A percentile compares a stretch with the other conserved stretches of the same genome.
phyloP scores from a whole-genome alignment of 2,797 vertebrate genomes.

The Pangasius djambal region DNA sequence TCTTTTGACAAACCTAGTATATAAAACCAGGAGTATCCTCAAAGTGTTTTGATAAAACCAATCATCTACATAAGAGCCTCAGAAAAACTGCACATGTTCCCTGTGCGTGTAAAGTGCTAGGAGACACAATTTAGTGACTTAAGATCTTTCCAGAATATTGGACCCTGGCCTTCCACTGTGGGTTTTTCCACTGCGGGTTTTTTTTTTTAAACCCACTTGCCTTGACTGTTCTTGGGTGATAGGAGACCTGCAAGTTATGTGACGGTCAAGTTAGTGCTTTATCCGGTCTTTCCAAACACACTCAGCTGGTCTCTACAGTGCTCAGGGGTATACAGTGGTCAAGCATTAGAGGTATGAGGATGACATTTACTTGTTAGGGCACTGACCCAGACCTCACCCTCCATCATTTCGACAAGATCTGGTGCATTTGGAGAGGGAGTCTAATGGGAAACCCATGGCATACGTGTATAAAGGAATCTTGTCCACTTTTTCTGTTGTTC shows the following conservation, averaged over 20 bases:
- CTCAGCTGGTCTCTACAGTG: slow-evolving; percentile 34
- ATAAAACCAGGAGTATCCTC: not conserved
- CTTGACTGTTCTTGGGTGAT: slow-evolving; percentile 12
- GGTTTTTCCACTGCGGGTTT: not conserved
- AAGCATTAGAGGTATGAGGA: slow-evolving; percentile 50
- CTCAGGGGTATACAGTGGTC: slow-evolving; percentile 46
- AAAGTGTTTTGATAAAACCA: slow-evolving; percentile 1
- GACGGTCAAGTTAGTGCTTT: slow-evolving; percentile 26
- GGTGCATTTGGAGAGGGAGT: slow-evolving; percentile 26
- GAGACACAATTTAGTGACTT: slow-evolving; percentile 1
- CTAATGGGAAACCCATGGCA: slow-evolving; percentile 29
- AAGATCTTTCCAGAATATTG: not conserved
- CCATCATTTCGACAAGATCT: slow-evolving; percentile 48
- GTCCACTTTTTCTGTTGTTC: slow-evolving; percentile 10
- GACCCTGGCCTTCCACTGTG: slow-evolving; percentile 1
- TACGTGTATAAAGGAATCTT: not conserved
- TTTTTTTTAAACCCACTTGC: not conserved
- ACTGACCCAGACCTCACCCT: slow-evolving; percentile 56
- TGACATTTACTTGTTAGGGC: slow-evolving; percentile 54
- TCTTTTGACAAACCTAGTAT: not conserved
- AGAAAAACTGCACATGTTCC: not conserved
- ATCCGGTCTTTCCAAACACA: slow-evolving; percentile 34
- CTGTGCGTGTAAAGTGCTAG: slow-evolving; percentile 7
- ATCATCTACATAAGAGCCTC: not conserved
- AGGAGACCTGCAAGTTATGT: slow-evolving; percentile 11